These are phyloP conservation scores for Amphiprion ocellaris DNA, from an alignment of 2,113 vertebrate species.

Conservation along the genomic window DNA sequence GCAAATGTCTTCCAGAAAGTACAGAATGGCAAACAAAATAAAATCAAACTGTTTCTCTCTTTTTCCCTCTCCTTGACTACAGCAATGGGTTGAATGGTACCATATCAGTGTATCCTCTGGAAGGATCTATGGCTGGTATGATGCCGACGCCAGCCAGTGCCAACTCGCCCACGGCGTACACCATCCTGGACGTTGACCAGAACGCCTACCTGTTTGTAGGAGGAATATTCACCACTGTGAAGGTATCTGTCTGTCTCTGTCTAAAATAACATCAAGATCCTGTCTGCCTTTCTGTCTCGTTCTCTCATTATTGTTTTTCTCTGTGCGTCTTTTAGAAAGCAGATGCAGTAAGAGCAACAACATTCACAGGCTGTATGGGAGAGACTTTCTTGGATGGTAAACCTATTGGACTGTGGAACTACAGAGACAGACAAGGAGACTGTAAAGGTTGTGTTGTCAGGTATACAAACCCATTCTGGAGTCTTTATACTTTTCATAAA, in stretches of 20 bases:
- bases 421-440: slow-evolving; percentile 93
- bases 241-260: slow-evolving; percentile 83
- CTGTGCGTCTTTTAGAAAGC: slow-evolving; percentile 86
- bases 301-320: not conserved
- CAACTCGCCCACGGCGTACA: slow-evolving; percentile 90
- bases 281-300: not conserved
- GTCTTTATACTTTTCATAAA: not conserved
- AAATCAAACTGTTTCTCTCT: slow-evolving; percentile 2
- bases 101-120: slow-evolving; percentile 92
- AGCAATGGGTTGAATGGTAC: slow-evolving; percentile 95
- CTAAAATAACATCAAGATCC: slow-evolving; percentile 4
- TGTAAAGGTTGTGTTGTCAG: slow-evolving; percentile 96
- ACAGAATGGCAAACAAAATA: slow-evolving; percentile 26
- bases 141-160: slow-evolving; percentile 86
- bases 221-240: slow-evolving; percentile 91
- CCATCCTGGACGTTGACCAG: slow-evolving; percentile 95
- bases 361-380: slow-evolving; percentile 97
- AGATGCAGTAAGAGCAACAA: slow-evolving; percentile 91
- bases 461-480: slow-evolving; percentile 71
- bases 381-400: slow-evolving; percentile 95
- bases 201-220: slow-evolving; percentile 97
- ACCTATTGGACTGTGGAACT: slow-evolving; percentile 98
- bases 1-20: slow-evolving; percentile 38
- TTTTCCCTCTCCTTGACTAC: slow-evolving; percentile 21
- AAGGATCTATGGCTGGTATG: slow-evolving; percentile 92